A percentile compares a stretch with the other conserved stretches of the same genome.
Conservation (phyloP, 1,140 invertebrate species). For the Agraylea sexmaculata region DNA sequence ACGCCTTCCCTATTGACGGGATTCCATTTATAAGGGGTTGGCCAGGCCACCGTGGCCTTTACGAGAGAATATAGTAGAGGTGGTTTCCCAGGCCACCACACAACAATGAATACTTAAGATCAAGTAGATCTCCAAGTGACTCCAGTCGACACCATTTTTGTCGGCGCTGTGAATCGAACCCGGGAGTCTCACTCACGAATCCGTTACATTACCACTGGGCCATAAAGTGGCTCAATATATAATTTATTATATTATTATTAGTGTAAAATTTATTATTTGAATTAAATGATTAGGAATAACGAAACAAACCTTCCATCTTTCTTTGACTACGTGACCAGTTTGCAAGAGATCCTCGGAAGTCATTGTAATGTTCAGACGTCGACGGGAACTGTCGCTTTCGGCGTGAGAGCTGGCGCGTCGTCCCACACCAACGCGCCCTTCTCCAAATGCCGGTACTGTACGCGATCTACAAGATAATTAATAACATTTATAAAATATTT, state of each 20-base stretch:
- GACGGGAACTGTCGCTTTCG: slow-evolving; percentile 55
- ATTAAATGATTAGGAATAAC: neutral
- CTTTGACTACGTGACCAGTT: slow-evolving; percentile 93
- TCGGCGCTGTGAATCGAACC: neutral
- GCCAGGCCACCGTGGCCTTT: too few relatives aligned
- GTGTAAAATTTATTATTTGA: neutral
- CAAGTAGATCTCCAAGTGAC: too few relatives aligned
- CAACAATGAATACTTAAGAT: too few relatives aligned
- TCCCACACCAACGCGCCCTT: slow-evolving; percentile 19
- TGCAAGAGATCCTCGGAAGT: slow-evolving; percentile 89
- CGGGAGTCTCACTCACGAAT: too few relatives aligned
- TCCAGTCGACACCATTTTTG: too few relatives aligned
- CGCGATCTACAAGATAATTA: slow-evolving; percentile 28
- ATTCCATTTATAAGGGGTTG: too few relatives aligned
- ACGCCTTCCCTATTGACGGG: too few relatives aligned
- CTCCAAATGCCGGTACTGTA: slow-evolving; percentile 36
- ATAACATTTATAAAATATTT: neutral
- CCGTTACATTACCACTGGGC: too few relatives aligned
- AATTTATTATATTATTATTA: slow-evolving; percentile 1
- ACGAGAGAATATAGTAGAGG: too few relatives aligned
- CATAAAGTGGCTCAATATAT: neutral
- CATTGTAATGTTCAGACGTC: slow-evolving; percentile 76
- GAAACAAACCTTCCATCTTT: slow-evolving; percentile 84
- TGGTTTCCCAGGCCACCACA: too few relatives aligned
- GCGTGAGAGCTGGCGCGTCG: slow-evolving; percentile 34